Evolutionary conservation across 2,113 vertebrate species (phyloP).

Genomic region (Odocoileus hemionus): DNA sequence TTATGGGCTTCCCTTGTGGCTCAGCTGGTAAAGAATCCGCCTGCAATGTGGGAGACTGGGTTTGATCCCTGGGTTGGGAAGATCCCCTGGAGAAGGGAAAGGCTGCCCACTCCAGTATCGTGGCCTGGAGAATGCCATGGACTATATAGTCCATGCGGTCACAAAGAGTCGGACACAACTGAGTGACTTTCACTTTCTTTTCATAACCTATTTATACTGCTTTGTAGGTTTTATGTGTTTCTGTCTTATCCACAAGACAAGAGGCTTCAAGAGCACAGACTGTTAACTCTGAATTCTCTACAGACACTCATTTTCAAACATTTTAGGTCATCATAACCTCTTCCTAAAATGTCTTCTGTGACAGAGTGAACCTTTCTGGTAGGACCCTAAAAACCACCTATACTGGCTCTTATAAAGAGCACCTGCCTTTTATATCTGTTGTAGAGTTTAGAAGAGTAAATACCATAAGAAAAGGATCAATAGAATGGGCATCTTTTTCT

Average conservation of each 20-base stretch:
- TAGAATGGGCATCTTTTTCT: neutral
- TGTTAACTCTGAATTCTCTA: constrained; percentile 1
- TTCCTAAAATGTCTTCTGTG: neutral
- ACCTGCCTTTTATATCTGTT: neutral
- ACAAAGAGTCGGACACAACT: neutral
- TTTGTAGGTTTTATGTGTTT: neutral
- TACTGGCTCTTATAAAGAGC: neutral
- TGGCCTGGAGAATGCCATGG: neutral
- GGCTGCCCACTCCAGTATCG: neutral
- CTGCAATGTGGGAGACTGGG: neutral
- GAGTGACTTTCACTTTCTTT: neutral
- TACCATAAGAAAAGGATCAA: neutral
- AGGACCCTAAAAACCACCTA: neutral
- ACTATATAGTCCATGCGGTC: neutral
- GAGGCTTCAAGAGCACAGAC: neutral
- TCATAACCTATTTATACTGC: neutral
- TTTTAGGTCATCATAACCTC: neutral
- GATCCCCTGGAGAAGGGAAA: neutral
- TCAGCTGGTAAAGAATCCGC: neutral
- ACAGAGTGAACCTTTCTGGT: neutral
- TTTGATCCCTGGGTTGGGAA: neutral
- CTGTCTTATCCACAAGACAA: neutral
- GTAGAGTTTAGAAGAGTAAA: neutral
- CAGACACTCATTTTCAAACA: neutral
- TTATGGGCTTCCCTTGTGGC: neutral